Conservation (phyloP, 2,113 vertebrate genomes). For the Scomber scombrus region DNA sequence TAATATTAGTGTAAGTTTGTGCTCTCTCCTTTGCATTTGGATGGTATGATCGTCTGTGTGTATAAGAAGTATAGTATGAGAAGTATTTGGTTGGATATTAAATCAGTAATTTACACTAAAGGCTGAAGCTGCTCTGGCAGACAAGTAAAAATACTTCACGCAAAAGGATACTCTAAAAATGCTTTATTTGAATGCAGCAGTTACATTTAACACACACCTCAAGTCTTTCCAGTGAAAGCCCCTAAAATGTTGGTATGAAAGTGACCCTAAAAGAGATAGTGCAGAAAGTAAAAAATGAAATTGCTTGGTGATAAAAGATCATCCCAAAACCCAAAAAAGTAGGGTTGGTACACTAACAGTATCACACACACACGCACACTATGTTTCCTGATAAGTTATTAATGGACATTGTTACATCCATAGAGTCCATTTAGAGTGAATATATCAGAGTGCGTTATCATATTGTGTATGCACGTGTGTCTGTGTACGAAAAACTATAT, state of each 20-base stretch:
- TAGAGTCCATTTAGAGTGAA: neutral
- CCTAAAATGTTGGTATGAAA: neutral
- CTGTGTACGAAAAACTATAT: neutral
- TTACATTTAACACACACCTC: neutral
- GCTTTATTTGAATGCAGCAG: neutral
- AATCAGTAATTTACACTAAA: constrained; percentile 48
- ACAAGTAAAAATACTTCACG: neutral
- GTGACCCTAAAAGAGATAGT: neutral
- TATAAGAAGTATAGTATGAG: constrained; percentile 19
- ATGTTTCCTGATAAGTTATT: neutral
- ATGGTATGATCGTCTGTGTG: constrained; percentile 11
- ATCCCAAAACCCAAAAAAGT: neutral
- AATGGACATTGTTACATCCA: neutral
- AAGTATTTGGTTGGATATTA: constrained; percentile 50
- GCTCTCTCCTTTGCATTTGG: neutral
- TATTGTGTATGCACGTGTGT: neutral
- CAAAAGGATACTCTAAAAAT: neutral
- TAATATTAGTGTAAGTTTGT: neutral
- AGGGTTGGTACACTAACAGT: neutral
- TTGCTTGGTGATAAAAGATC: neutral
- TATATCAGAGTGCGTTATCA: constrained; percentile 5
- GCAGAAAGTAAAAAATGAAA: neutral
- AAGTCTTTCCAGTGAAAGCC: neutral
- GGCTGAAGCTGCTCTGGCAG: neutral
- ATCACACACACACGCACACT: neutral